phyloP scores from a whole-genome alignment of 92 coral and sea anemone species.

The Chrysogorgia sp. region DNA sequence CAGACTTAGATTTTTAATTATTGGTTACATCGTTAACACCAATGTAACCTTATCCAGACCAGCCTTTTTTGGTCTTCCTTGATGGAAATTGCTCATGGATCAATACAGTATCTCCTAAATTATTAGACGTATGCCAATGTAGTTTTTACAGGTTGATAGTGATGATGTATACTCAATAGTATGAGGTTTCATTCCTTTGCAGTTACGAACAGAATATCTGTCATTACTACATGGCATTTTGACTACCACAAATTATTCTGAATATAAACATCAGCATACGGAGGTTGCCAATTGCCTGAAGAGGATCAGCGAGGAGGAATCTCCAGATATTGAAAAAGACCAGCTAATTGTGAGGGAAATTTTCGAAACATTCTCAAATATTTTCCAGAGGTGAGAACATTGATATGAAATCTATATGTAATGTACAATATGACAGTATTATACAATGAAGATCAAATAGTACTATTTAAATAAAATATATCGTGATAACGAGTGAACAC shows the following conservation, averaged over 20 bases:
- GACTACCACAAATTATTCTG: slow-evolving; percentile 75
- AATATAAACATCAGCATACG: slow-evolving; percentile 65
- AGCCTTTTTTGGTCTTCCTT: too few species aligned
- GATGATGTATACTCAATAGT: too few species aligned
- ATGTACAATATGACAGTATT: too few species aligned
- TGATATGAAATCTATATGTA: too few species aligned
- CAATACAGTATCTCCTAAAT: too few species aligned
- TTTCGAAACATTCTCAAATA: slow-evolving; percentile 57
- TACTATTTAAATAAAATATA: neutral
- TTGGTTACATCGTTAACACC: too few species aligned
- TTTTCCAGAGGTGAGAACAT: slow-evolving; percentile 11
- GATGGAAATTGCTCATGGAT: too few species aligned
- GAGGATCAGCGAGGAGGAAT: slow-evolving; percentile 79
- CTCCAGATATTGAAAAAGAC: slow-evolving; percentile 69
- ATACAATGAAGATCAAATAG: neutral
- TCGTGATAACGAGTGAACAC: neutral
- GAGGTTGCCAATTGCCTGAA: slow-evolving; percentile 70
- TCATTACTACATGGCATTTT: slow-evolving; percentile 73
- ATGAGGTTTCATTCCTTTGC: slow-evolving; percentile 11
- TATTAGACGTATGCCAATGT: too few species aligned
- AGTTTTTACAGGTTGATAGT: neutral
- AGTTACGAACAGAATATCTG: slow-evolving; percentile 86
- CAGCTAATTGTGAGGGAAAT: slow-evolving; percentile 74
- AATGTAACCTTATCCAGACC: too few species aligned
- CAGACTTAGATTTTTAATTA: too few species aligned